Base-by-base conservation (phyloP, 2,888 invertebrate species). In the Sminthurinus aureus region DNA sequence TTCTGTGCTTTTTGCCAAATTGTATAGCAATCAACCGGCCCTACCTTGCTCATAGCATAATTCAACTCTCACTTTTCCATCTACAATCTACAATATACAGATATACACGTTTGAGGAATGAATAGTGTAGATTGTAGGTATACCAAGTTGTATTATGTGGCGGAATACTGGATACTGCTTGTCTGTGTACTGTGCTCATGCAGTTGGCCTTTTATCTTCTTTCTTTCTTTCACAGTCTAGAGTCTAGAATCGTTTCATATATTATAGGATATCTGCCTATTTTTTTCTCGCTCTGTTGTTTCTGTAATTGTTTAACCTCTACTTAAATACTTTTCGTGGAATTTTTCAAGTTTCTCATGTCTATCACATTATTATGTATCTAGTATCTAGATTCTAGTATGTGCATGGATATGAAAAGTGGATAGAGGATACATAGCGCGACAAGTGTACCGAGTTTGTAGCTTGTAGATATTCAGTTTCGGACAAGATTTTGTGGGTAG, bases 261-360 rank as follows among this genome's bases (percentile, higher is more conserved):
- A n/a, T n/a, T n/a, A n/a, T n/a, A n/a, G n/a, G n/a, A n/a, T n/a
- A 66, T 15, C 15, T n/a, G 66, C 15, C 66, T 15, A 66, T 66
- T 15, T n/a, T 66, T 0, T 11, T 69, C 11, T 24, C 69, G 69
- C 24, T 20, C 69, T 69, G 20, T 9, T 69, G 69, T 69, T 1
- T 38, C 12, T 69, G 69, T 69, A 69, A 20, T 50, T 74, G 74
- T 75, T 73, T 75, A 75, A 38, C 75, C 75, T 75, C 50, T 75
- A 75, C 75, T 38, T 75, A 75, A 75, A 75, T 75, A 75, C 11
- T 75, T 73, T 75, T 51, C 75, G 26, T 75, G 75, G 75, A 75
- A 75, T 75, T 75, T 75, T 75, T n/a, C 74, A 15, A 15, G 38
- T 74, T 18, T 38, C 74, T n/a, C 38, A 38, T 38, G 11, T 74